phyloP scores from a whole-genome alignment of 1,140 invertebrate species.

The Plectrocnemia conspersa region DNA sequence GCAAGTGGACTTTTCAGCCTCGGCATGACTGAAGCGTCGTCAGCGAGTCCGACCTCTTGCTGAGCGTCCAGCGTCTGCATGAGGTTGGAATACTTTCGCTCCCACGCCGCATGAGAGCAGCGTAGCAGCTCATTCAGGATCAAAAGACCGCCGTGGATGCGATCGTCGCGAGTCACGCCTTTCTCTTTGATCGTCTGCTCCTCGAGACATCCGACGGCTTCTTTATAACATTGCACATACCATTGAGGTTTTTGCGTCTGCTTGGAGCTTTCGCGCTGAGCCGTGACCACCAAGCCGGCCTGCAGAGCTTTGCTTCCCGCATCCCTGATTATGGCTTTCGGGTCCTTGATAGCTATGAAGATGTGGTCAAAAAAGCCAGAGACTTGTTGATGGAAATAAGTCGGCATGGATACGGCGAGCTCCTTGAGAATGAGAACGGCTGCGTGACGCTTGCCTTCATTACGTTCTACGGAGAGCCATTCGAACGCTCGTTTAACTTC shows the following conservation, averaged over 20 bases:
- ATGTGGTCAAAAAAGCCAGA: conserved; percentile 95
- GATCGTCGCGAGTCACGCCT: conserved; percentile 81
- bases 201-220: conserved; percentile 76
- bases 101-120: conserved; percentile 88
- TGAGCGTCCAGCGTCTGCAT: conserved; percentile 52
- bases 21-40: conserved; percentile 57
- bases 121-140: conserved; percentile 92
- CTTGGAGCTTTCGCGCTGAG: conserved; percentile 88
- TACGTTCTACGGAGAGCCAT: conserved; percentile 82
- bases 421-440: conserved; percentile 90
- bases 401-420: conserved; percentile 91
- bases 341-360: conserved; percentile 87
- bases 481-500: conserved; percentile 93
- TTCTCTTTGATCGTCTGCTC: conserved; percentile 67
- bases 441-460: conserved; percentile 85
- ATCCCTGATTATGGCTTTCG: conserved; percentile 88
- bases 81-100: conserved; percentile 71
- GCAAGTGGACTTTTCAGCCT: conserved; percentile 55
- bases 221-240: conserved; percentile 90
- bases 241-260: conserved; percentile 85
- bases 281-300: conserved; percentile 88
- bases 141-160: conserved; percentile 87
- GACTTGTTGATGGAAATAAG: conserved; percentile 98
- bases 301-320: conserved; percentile 87
- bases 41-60: conserved; percentile 48